Conservation (phyloP, 23 tunicate species). For the Trididemnum nubilum region DNA sequence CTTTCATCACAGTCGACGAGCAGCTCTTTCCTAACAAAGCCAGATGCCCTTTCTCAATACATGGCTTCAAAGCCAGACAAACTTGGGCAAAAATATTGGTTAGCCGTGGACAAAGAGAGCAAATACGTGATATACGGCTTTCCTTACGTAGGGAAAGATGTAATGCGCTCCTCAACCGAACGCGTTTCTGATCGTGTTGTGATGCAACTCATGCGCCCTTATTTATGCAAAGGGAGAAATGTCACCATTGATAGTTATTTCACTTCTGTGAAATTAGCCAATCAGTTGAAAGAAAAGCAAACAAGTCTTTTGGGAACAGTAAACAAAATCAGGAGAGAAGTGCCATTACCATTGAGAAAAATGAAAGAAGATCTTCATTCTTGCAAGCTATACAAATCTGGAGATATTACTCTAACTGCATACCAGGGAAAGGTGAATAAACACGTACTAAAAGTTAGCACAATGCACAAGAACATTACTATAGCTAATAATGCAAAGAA, state of each 20-base stretch:
- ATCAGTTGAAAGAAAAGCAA: neutral
- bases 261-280: neutral
- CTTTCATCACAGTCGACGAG: too few species aligned
- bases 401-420: constrained; percentile 19
- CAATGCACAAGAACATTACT: constrained; percentile 23
- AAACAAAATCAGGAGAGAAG: constrained; percentile 27
- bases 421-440: constrained; percentile 29
- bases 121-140: neutral
- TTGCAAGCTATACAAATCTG: constrained; percentile 27
- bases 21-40: too few species aligned
- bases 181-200: neutral
- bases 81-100: neutral
- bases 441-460: constrained; percentile 18
- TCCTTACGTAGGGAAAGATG: neutral
- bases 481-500: constrained; percentile 23
- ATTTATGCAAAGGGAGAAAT: neutral
- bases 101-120: neutral
- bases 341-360: constrained; percentile 21
- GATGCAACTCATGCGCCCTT: neutral
- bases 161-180: neutral
- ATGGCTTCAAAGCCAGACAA: neutral
- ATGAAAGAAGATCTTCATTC: constrained; percentile 27
- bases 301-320: neutral
- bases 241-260: neutral
- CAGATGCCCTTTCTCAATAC: neutral